Conservation (phyloP, 2,888 invertebrate species). For the Iselma pallidipennis region DNA sequence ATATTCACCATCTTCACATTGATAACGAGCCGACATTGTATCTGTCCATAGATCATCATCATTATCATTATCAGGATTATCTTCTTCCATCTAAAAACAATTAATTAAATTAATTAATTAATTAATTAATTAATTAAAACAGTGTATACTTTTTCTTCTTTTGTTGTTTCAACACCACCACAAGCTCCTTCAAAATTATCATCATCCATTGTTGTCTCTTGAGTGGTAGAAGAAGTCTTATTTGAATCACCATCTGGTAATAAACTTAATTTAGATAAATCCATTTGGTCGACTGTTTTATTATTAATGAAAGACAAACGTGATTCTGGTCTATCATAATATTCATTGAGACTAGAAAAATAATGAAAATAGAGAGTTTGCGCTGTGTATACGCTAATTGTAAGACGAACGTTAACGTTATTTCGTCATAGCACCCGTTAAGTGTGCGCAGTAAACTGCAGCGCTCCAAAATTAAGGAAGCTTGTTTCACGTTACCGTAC, state of each 20-base stretch:
- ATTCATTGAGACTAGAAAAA: conserved; percentile 32
- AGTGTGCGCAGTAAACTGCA: too few relatives aligned
- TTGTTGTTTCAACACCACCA: conserved; percentile 38
- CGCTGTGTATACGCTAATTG: too few relatives aligned
- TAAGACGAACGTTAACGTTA: too few relatives aligned
- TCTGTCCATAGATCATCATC: conserved; percentile 44
- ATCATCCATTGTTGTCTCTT: conserved; percentile 27
- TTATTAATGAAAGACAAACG: conserved; percentile 50
- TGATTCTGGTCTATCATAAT: conserved; percentile 50
- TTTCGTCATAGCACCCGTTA: too few relatives aligned
- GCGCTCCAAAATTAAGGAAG: too few relatives aligned
- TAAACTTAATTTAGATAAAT: conserved; percentile 51
- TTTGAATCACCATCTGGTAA: conserved; percentile 46
- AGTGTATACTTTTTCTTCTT: conserved; percentile 46
- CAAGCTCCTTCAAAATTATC: conserved; percentile 43
- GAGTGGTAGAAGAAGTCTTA: conserved; percentile 34
- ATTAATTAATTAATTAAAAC: background rate
- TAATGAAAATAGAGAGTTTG: too few relatives aligned
- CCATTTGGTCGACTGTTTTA: conserved; percentile 48
- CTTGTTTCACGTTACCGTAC: too few relatives aligned
- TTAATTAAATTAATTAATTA: too few relatives aligned
- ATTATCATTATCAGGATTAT: conserved; percentile 43
- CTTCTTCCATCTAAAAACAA: conserved; percentile 50
- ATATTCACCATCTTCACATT: conserved; percentile 77
- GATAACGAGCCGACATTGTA: conserved; percentile 65